Base-by-base conservation (phyloP, 2,797 vertebrate genomes). In the Acropternis orthonyx region DNA sequence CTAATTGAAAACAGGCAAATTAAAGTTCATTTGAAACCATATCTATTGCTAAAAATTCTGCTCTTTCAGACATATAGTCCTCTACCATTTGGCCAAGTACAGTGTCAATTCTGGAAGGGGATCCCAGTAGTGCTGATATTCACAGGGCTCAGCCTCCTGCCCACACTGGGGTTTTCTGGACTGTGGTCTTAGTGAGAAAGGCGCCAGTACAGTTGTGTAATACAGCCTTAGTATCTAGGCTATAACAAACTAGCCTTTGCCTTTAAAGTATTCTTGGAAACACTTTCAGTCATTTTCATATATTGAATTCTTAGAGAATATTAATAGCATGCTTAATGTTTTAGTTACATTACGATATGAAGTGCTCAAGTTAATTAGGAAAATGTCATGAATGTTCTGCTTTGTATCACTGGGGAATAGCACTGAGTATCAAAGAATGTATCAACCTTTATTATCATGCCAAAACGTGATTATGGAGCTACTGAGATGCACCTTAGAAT, bases 1-100 rank as follows among this genome's bases (percentile, higher is more conserved):
- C 19, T 92, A 73, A 90, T 90, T 82, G 79, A 86, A 91, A 82
- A 37, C 28, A 89, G 51, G 49, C 36, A 80, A 87, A 92, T 77
- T 46, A 85, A 78, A 76, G 75, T 80, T 75, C 27, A 58, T 54
- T n/a, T 22, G 46, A 82, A 91, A 65, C 24, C 0, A 0, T 49
- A 62, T 51, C 41, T 89, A 49, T 68, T 84, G 54, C 10, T 41
- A 67, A 67, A 72, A 82, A 58, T 59, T 37, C 22, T 63, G 18
- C 17, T 74, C 39, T 54, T 73, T 58, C 46, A 58, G 55, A 26
- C 24, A 41, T 1, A 30, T 27, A 21, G 8, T 52, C 22, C 22
- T 37, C 52, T 18, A 10, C 1, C 0, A 12, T 55, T 58, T 63
- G n/a, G 26, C 36, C n/a, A 43, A 65, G 65, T 5, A 10, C 23